Evolutionary conservation across 2,113 vertebrate species (phyloP).

Genomic region (Thunnus thynnus): DNA sequence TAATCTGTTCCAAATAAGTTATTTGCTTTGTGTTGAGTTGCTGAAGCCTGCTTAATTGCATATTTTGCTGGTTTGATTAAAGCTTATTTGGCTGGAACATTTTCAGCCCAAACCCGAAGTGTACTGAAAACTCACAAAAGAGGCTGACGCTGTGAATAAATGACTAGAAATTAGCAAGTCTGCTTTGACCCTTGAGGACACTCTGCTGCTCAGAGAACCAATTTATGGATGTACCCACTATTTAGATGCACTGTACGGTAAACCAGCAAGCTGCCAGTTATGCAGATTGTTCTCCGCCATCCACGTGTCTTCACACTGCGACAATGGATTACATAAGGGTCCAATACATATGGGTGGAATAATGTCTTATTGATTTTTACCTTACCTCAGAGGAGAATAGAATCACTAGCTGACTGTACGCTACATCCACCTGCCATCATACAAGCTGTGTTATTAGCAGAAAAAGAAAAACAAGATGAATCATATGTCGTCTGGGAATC

Average conservation of each 20-base stretch:
- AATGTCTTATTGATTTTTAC: constrained; percentile 69
- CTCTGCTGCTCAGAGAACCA: not conserved
- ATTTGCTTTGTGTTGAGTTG: not conserved
- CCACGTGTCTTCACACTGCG: not conserved
- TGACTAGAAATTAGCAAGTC: constrained; percentile 31
- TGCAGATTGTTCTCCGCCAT: not conserved
- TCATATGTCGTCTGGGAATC: constrained; percentile 20
- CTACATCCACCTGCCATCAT: constrained; percentile 1
- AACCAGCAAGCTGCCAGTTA: constrained; percentile 7
- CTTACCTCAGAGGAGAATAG: constrained; percentile 17
- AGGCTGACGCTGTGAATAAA: constrained; percentile 29
- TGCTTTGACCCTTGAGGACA: constrained; percentile 31
- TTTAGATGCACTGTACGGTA: constrained; percentile 11
- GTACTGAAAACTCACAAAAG: constrained; percentile 18
- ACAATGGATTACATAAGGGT: constrained; percentile 38
- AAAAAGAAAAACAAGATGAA: constrained; percentile 29
- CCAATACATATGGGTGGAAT: constrained; percentile 41
- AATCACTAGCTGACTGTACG: constrained; percentile 29
- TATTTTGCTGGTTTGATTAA: constrained; percentile 28
- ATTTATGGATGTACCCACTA: constrained; percentile 14
- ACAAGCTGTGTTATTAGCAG: not conserved
- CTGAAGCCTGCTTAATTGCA: constrained; percentile 20
- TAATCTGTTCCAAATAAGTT: not conserved
- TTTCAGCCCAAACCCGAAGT: constrained; percentile 2
- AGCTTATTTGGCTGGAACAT: constrained; percentile 29